Evolutionary conservation across 1,140 invertebrate genomes (phyloP).

Genomic region (Drosophila ogumai): DNA sequence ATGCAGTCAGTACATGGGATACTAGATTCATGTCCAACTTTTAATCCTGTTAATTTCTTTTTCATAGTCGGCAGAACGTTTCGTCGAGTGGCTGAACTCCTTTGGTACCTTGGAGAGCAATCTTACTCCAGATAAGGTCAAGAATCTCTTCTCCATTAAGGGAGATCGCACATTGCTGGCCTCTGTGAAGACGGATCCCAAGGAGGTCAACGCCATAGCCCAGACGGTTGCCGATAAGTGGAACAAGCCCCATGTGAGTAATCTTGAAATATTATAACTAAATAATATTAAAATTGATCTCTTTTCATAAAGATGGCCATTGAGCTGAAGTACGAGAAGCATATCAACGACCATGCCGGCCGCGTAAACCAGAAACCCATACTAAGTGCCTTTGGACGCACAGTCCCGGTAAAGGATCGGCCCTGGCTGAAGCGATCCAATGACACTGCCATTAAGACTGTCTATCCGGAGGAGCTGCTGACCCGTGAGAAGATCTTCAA

Average conservation of each 20-base stretch:
- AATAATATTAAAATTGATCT: background rate
- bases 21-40: background rate
- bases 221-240: constrained; percentile 80
- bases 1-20: constrained; percentile 61
- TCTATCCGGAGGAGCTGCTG: constrained; percentile 75
- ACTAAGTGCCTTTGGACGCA: constrained; percentile 77
- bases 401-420: constrained; percentile 69
- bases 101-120: constrained; percentile 70
- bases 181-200: constrained; percentile 79
- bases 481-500: constrained; percentile 77
- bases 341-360: constrained; percentile 65
- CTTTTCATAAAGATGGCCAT: constrained; percentile 69
- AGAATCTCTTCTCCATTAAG: constrained; percentile 79
- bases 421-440: constrained; percentile 64
- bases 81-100: constrained; percentile 76
- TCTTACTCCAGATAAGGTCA: constrained; percentile 75
- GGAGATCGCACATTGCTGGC: constrained; percentile 73
- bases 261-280: background rate
- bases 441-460: constrained; percentile 66
- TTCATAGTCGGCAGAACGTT: constrained; percentile 75
- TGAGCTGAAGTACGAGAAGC: constrained; percentile 78
- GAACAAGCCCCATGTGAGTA: constrained; percentile 76
- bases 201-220: constrained; percentile 80
- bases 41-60: background rate
- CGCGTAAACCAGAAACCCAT: constrained; percentile 49